Percentiles rank a stretch among this genome's conserved stretches.
Evolutionary conservation across 2,113 vertebrate species (phyloP).

Genomic region (Sarotherodon lohbergeri): DNA sequence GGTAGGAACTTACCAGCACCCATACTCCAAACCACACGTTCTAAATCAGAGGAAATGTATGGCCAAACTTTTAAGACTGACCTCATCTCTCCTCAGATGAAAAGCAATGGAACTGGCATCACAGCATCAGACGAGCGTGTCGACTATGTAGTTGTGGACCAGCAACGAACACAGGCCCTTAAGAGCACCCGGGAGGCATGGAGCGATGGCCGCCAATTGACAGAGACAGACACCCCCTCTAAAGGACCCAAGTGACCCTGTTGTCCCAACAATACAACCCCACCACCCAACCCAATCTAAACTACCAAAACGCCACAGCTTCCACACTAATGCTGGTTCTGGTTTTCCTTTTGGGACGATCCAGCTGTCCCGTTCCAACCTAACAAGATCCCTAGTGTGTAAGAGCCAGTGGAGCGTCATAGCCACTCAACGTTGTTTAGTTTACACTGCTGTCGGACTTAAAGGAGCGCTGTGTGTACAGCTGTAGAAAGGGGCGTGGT

Average conservation of each 20-base stretch:
- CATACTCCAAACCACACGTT: background rate
- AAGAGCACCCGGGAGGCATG: slow-evolving; percentile 95
- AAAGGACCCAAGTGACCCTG: slow-evolving; percentile 86
- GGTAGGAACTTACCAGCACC: slow-evolving; percentile 61
- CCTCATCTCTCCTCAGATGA: slow-evolving; percentile 72
- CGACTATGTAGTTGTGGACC: slow-evolving; percentile 96
- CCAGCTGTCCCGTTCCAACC: slow-evolving; percentile 8
- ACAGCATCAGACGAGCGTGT: slow-evolving; percentile 92
- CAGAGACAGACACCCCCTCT: slow-evolving; percentile 84
- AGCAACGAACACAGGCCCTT: slow-evolving; percentile 91
- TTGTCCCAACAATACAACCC: background rate
- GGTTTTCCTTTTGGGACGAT: background rate
- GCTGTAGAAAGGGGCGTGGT: slow-evolving; percentile 34
- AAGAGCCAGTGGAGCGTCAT: slow-evolving; percentile 16
- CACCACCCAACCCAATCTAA: background rate
- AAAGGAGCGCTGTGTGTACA: slow-evolving; percentile 39
- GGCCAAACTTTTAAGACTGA: background rate
- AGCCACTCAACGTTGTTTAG: slow-evolving; percentile 47
- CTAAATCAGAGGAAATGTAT: background rate
- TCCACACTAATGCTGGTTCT: background rate
- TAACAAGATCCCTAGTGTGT: background rate
- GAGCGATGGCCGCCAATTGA: slow-evolving; percentile 93
- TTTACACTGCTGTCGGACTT: slow-evolving; percentile 64
- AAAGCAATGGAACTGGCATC: slow-evolving; percentile 86
- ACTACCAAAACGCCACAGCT: background rate